These are phyloP conservation scores for Urophycis tenuis DNA, from an alignment of 2,797 vertebrate genomes.

Conservation along the genomic window DNA sequence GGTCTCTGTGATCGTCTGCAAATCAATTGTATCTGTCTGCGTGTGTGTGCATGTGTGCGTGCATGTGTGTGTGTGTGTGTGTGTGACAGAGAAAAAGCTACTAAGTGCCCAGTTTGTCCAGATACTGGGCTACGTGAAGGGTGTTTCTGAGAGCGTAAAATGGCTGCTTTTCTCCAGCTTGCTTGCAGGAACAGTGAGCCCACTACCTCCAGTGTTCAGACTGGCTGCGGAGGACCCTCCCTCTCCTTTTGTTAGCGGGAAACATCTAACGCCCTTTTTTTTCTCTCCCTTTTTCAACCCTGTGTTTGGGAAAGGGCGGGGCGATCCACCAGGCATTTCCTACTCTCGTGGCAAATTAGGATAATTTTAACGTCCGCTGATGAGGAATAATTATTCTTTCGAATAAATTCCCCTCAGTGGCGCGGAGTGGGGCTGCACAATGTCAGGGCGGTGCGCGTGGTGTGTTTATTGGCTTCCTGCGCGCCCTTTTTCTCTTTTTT, in stretches of 20 bases:
- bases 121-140: not conserved
- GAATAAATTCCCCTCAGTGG: conserved; percentile 33
- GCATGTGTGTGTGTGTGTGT: conserved; percentile 1
- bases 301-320: conserved; percentile 54
- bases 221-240: conserved; percentile 22
- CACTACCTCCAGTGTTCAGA: not conserved
- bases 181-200: conserved; percentile 3
- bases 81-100: not conserved
- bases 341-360: conserved; percentile 47
- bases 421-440: conserved; percentile 18
- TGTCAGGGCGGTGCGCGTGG: conserved; percentile 7
- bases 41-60: conserved; percentile 9
- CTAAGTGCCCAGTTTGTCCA: not conserved
- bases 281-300: conserved; percentile 48
- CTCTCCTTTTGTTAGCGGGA: conserved; percentile 45
- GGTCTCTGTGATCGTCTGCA: conserved; percentile 49
- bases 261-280: conserved; percentile 57
- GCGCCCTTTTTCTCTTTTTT: not conserved
- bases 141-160: conserved; percentile 22
- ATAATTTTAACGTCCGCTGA: conserved; percentile 51
- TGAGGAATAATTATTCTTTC: conserved; percentile 48
- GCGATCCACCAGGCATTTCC: conserved; percentile 46
- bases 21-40: conserved; percentile 25
- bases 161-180: conserved; percentile 21
- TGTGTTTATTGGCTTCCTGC: not conserved